Evolutionary conservation across 2,888 invertebrate genomes (phyloP).

Genomic region (Philonicus albiceps): DNA sequence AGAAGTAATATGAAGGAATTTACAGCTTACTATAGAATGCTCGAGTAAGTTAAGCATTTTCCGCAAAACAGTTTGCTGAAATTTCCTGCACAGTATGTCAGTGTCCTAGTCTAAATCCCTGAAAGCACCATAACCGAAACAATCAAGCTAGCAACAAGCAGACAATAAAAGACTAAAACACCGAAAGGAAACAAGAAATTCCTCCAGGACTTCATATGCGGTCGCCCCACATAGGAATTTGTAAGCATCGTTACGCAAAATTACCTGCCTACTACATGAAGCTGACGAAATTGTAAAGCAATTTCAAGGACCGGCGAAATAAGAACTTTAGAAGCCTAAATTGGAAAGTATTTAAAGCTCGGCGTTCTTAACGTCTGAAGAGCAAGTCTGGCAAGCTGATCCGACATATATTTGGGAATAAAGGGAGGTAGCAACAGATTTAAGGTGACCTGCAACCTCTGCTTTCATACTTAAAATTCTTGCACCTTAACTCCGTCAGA

Average conservation of each 20-base stretch:
- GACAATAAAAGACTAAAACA: neutral
- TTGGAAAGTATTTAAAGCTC: neutral
- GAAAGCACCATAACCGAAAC: neutral
- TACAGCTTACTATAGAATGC: neutral
- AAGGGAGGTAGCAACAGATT: neutral
- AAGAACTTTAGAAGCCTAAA: neutral
- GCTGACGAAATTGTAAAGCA: neutral
- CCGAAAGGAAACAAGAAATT: neutral
- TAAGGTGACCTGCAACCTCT: neutral
- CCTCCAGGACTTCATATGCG: neutral
- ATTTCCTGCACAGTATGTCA: neutral
- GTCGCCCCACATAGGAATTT: neutral
- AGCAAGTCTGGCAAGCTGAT: neutral
- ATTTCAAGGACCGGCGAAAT: neutral
- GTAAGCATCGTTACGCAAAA: neutral
- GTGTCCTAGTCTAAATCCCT: neutral
- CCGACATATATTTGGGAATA: neutral
- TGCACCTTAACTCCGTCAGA: neutral
- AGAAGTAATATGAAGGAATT: neutral
- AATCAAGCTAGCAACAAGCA: neutral
- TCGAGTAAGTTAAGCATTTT: neutral
- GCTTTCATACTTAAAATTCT: neutral
- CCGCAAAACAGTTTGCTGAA: neutral
- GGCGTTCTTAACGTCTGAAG: neutral
- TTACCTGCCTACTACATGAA: neutral